A percentile compares a stretch with the other conserved stretches of the same genome.
These are phyloP conservation scores for Syngnathus rostellatus DNA, from an alignment of 2,797 vertebrate genomes.

Conservation along the genomic window DNA sequence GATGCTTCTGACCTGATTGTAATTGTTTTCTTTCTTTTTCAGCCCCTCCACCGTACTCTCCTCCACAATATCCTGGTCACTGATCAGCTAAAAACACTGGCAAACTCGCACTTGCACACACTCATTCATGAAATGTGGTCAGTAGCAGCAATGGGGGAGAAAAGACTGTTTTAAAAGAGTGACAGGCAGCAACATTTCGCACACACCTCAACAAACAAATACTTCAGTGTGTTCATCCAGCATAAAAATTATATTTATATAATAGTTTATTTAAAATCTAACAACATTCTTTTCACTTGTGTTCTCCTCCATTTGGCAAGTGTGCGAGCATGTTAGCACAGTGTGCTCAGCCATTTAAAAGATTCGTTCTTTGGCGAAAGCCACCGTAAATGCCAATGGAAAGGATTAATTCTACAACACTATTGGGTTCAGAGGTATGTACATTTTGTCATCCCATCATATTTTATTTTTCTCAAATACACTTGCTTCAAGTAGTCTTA, in stretches of 20 bases:
- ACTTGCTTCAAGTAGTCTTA: background rate
- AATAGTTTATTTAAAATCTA: background rate
- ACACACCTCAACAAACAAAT: slow-evolving; percentile 27
- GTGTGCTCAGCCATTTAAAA: background rate
- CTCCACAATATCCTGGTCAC: slow-evolving; percentile 77
- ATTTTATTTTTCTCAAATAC: background rate
- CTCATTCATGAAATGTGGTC: slow-evolving; percentile 4
- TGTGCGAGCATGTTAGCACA: background rate
- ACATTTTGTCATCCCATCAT: background rate
- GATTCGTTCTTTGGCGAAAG: background rate
- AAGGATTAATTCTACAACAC: slow-evolving; percentile 2
- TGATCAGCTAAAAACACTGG: slow-evolving; percentile 52
- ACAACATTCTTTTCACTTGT: background rate
- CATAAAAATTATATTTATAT: background rate
- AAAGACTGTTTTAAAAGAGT: slow-evolving; percentile 36
- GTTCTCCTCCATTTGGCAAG: background rate
- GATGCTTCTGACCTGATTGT: background rate
- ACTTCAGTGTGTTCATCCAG: background rate
- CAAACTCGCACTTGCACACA: slow-evolving; percentile 10
- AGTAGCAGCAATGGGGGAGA: slow-evolving; percentile 15
- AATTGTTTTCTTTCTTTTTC: slow-evolving; percentile 34
- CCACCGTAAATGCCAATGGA: background rate
- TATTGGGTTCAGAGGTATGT: background rate
- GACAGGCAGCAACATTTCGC: background rate
- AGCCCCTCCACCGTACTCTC: slow-evolving; percentile 81